phyloP scores from a whole-genome alignment of 2,797 vertebrate genomes.

The Margarornis squamiger region DNA sequence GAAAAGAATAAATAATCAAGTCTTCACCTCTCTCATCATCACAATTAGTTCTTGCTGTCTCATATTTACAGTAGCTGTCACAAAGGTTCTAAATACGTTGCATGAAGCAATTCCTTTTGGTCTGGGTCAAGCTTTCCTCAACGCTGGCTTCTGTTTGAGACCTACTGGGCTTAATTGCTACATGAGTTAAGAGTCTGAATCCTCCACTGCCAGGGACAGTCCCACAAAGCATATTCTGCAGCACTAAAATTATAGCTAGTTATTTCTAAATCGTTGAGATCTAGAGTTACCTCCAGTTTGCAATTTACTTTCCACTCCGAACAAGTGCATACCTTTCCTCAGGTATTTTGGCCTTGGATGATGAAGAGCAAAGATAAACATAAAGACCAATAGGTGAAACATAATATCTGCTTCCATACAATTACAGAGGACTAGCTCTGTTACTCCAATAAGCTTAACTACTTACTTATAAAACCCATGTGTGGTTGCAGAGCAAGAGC shows the following conservation, averaged over 20 bases:
- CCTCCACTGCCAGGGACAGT: neutral
- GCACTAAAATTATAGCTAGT: neutral
- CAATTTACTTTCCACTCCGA: neutral
- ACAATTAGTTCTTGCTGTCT: no score
- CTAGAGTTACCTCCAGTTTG: neutral
- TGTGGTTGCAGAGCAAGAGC: neutral
- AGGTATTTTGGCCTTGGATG: neutral
- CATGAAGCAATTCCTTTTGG: neutral
- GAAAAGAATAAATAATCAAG: neutral
- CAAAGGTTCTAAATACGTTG: neutral
- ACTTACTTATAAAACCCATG: rapidly evolving
- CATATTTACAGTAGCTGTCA: neutral
- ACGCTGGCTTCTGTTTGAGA: neutral
- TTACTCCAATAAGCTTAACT: neutral
- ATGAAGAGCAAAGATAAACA: neutral
- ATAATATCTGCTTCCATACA: neutral
- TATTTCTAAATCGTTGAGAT: neutral
- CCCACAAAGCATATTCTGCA: neutral
- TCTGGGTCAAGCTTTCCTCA: neutral
- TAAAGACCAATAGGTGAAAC: neutral
- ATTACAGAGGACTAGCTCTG: neutral
- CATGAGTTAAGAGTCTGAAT: neutral
- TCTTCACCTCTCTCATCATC: neutral
- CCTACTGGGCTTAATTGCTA: neutral
- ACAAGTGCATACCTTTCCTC: neutral